Conservation (phyloP, 35 echinoderm and acorn worm genomes). For the Apostichopus japonicus region DNA sequence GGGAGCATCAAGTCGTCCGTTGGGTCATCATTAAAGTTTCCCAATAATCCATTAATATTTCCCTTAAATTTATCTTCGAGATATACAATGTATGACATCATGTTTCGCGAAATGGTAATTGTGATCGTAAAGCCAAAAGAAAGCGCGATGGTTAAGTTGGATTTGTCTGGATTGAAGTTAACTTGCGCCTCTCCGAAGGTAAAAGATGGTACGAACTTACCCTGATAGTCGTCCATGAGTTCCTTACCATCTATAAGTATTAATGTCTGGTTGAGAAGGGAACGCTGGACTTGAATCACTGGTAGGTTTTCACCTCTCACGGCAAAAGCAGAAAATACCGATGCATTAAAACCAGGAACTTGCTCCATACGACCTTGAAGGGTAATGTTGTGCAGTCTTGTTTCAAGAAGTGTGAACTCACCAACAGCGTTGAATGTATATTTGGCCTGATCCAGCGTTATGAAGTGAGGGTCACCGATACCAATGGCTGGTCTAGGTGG, state of each 20-base stretch:
- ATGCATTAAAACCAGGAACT: constrained; percentile 33
- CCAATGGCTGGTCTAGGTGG: constrained; percentile 55
- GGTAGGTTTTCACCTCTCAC: constrained; percentile 19
- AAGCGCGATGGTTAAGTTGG: neutral
- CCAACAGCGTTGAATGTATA: constrained; percentile 81
- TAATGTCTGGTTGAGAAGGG: constrained; percentile 17
- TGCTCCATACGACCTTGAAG: constrained; percentile 74
- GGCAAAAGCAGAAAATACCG: constrained; percentile 68
- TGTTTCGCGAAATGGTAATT: constrained; percentile 9
- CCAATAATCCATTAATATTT: constrained; percentile 53
- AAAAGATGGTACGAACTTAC: neutral
- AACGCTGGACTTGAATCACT: constrained; percentile 56
- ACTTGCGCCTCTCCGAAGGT: neutral
- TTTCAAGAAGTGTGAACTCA: constrained; percentile 59
- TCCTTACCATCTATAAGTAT: constrained; percentile 3
- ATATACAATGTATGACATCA: constrained; percentile 67
- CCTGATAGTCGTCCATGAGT: neutral
- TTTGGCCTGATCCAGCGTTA: constrained; percentile 56
- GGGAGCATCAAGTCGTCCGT: constrained; percentile 59
- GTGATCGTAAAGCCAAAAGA: constrained; percentile 40
- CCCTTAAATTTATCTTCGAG: constrained; percentile 48
- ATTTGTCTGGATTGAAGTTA: neutral
- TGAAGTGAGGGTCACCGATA: constrained; percentile 70
- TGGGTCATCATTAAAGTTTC: constrained; percentile 75
- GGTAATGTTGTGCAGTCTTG: constrained; percentile 44